A percentile compares a stretch with the other conserved stretches of the same genome.
These are phyloP conservation scores for Bubo scandiacus DNA, from an alignment of 2,113 vertebrate species.

Conservation along the genomic window DNA sequence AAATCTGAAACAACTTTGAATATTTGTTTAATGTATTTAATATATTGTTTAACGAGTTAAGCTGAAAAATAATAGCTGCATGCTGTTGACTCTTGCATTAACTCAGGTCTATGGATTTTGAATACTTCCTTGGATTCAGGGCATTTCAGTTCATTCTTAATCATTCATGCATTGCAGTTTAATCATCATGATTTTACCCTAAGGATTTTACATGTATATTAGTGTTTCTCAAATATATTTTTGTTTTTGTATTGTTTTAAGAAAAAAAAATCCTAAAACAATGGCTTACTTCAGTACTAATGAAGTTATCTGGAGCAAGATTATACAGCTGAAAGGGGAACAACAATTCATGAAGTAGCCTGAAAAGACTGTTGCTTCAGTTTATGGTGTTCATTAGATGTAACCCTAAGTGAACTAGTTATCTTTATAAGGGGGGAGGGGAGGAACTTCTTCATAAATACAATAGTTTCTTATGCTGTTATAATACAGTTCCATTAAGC, in stretches of 20 bases:
- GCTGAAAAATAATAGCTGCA: neutral
- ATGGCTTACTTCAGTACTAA: neutral
- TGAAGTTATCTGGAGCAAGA: neutral
- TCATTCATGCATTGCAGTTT: neutral
- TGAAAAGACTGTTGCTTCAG: neutral
- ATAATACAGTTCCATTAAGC: neutral
- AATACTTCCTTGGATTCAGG: neutral
- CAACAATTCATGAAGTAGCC: neutral
- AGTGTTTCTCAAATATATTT: neutral
- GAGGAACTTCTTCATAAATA: neutral
- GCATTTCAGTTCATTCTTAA: constrained; percentile 8
- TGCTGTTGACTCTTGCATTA: neutral
- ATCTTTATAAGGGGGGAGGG: neutral
- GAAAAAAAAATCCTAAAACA: neutral
- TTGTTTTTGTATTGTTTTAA: neutral
- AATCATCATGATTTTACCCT: constrained; percentile 7
- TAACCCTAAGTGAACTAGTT: neutral
- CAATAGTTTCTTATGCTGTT: neutral
- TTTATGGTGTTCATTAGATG: neutral
- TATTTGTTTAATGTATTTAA: neutral
- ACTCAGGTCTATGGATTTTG: neutral
- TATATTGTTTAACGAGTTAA: neutral
- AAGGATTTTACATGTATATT: neutral
- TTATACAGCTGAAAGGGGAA: neutral
- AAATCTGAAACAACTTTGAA: neutral